Base-by-base conservation (phyloP, 2,113 vertebrate genomes). In the Sminthopsis crassicaudata region DNA sequence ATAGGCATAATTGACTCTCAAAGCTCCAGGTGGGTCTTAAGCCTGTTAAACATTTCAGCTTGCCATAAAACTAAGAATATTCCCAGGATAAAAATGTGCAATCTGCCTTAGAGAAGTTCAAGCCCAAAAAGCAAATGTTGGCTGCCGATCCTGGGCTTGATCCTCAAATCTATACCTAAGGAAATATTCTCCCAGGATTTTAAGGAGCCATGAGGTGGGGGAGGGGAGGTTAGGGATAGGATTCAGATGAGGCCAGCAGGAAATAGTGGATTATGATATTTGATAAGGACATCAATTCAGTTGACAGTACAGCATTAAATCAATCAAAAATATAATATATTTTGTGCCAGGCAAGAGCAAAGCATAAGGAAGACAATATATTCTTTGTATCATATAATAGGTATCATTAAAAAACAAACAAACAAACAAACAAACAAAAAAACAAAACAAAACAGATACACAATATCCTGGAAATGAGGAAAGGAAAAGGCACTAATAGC, bases 11-110 rank as follows among this genome's bases (percentile, higher is more conserved):
- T 57, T 96, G 89, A 57, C 51, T 23, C 52, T 90, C 30, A 91
- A 67, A 90, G 89, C 1, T 25, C 22, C 8, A 90, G 53, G 91
- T 91, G n/a, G 76, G 52, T 9, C 36, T 0, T 0, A 92, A 11
- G 48, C 16, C 84, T 92, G 53, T 54, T 54, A 60, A 60, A 96
- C 30, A 55, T 96, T 90, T 94, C 51, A 36, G 24, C 95, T 93
- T 93, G 46, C 92, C 46, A 94, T 94, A 93, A 93, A 97, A 95
- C 92, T 90, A 95, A 60, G 24, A 94, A 67, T 90, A 30, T 53
- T 52, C 93, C 92, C 96, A 91, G 46, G 91, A 6, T 84, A 84
- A 84, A 92, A 67, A 95, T 48, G 14, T 89, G 46, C 94, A 96
- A 27, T 94, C 91, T 95, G 94, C 76, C 76, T 95, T 53, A 53